phyloP scores from a whole-genome alignment of 2,888 invertebrate genomes.

The Coelopa pilipes region DNA sequence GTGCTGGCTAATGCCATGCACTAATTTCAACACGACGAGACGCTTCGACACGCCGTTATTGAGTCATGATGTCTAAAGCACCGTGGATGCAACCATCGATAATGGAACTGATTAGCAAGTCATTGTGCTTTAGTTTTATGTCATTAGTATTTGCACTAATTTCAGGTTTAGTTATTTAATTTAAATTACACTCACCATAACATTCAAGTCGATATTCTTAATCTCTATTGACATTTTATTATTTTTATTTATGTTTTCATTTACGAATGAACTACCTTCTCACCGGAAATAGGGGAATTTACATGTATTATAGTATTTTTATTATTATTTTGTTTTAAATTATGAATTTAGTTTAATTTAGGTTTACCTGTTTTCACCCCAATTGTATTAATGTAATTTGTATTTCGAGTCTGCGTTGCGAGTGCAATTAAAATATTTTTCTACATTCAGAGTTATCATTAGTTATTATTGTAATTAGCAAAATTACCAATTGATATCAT shows the following conservation, averaged over 20 bases:
- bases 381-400: too few relatives aligned
- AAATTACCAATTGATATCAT: too few relatives aligned
- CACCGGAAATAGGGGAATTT: not conserved
- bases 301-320: slow-evolving; percentile 1
- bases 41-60: slow-evolving; percentile 65
- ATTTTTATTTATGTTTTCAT: not conserved
- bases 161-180: slow-evolving; percentile 28
- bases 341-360: not conserved
- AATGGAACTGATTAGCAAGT: too few relatives aligned
- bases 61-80: slow-evolving; percentile 63
- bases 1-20: slow-evolving; percentile 79
- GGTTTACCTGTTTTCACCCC: too few relatives aligned
- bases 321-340: not conserved
- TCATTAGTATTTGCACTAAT: not conserved
- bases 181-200: not conserved
- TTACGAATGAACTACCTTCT: too few relatives aligned
- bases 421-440: too few relatives aligned
- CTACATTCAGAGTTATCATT: too few relatives aligned
- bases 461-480: too few relatives aligned
- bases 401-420: too few relatives aligned
- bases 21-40: slow-evolving; percentile 66
- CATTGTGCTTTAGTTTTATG: not conserved
- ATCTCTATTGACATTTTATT: not conserved
- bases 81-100: not conserved
- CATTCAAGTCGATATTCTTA: not conserved